Evolutionary conservation across 2,888 invertebrate species (phyloP).

Genomic region (Trichacis sp.): DNA sequence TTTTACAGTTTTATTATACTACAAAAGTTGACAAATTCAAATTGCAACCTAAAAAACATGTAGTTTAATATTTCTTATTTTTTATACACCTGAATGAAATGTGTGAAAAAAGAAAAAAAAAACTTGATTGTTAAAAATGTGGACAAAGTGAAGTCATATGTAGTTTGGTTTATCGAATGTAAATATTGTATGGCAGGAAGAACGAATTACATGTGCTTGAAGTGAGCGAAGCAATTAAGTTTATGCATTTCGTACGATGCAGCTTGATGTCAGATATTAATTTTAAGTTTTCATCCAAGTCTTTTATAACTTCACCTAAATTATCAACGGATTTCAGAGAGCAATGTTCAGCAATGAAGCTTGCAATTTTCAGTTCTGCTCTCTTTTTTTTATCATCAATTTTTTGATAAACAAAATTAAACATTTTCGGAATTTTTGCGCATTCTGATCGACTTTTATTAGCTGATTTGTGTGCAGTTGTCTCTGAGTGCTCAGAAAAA

Average conservation of each 20-base stretch:
- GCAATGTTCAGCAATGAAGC: neutral
- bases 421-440: neutral
- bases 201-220: too few relatives aligned
- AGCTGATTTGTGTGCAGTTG: neutral
- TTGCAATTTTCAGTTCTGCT: conserved; percentile 2
- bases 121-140: too few relatives aligned
- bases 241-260: conserved; percentile 2
- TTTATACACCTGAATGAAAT: too few relatives aligned
- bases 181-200: too few relatives aligned
- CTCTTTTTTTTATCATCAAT: conserved; percentile 3
- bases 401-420: neutral
- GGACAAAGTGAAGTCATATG: too few relatives aligned
- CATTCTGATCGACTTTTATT: neutral
- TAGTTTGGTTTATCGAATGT: too few relatives aligned
- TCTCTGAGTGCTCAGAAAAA: neutral
- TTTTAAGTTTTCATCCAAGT: neutral
- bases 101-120: too few relatives aligned
- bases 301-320: neutral
- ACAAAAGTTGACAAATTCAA: too few relatives aligned
- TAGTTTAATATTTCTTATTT: too few relatives aligned
- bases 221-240: too few relatives aligned
- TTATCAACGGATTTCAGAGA: neutral
- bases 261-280: neutral
- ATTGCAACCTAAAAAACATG: too few relatives aligned
- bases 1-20: too few relatives aligned